Evolutionary conservation across 2,888 invertebrate genomes (phyloP).

Genomic region (Nebria brevicollis): DNA sequence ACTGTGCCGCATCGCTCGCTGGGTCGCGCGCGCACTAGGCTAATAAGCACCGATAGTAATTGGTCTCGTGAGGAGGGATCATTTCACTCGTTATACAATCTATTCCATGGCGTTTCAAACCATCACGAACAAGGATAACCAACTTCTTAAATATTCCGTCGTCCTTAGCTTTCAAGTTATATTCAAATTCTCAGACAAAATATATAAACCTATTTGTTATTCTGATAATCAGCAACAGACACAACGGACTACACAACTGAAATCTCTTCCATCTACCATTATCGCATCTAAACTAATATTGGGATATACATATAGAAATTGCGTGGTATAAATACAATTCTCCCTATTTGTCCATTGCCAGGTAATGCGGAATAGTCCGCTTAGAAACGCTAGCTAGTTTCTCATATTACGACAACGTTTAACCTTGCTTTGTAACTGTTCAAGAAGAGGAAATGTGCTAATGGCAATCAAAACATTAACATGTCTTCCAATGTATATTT

Average conservation of each 20-base stretch:
- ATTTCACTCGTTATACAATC: not conserved
- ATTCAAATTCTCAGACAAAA: too few relatives aligned
- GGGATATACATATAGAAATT: too few relatives aligned
- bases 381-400: constrained; percentile 6
- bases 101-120: not conserved
- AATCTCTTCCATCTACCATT: too few relatives aligned
- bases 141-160: not conserved
- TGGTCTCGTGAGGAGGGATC: not conserved
- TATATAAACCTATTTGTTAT: too few relatives aligned
- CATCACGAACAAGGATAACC: not conserved
- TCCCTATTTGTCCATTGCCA: too few relatives aligned
- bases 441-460: constrained; percentile 43
- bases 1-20: not conserved
- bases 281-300: too few relatives aligned
- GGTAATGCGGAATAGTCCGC: not conserved
- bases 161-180: not conserved
- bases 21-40: constrained; percentile 2
- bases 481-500: constrained; percentile 29
- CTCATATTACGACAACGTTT: constrained; percentile 3
- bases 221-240: too few relatives aligned
- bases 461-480: constrained; percentile 44
- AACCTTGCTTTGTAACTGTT: constrained; percentile 5
- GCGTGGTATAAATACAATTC: too few relatives aligned
- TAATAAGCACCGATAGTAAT: not conserved
- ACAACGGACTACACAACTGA: too few relatives aligned